These are phyloP conservation scores for Crocallis elinguaria DNA, from an alignment of 2,888 invertebrate genomes.

Conservation along the genomic window DNA sequence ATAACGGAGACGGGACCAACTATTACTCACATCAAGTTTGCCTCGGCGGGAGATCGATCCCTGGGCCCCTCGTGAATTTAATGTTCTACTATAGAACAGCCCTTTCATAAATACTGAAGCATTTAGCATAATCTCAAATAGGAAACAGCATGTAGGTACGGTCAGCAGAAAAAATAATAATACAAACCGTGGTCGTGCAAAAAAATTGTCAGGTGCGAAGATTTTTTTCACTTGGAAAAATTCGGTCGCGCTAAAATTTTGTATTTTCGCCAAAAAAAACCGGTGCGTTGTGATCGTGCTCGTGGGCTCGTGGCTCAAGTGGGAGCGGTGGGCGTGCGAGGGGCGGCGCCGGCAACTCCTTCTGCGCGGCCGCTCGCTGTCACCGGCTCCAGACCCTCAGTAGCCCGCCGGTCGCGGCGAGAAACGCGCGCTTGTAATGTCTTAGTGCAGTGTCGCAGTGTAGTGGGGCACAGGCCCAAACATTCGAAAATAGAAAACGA, in stretches of 20 bases:
- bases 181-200: slow-evolving; percentile 13
- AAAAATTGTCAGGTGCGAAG: slow-evolving; percentile 17
- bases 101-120: background rate
- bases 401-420: slow-evolving; percentile 69
- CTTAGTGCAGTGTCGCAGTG: slow-evolving; percentile 73
- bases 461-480: slow-evolving; percentile 80
- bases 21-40: too few relatives aligned
- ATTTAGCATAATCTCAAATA: background rate
- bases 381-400: slow-evolving; percentile 51
- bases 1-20: too few relatives aligned
- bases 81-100: too few relatives aligned
- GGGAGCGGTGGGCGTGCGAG: slow-evolving; percentile 53
- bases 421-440: slow-evolving; percentile 65
- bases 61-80: too few relatives aligned
- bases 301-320: slow-evolving; percentile 22
- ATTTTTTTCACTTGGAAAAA: slow-evolving; percentile 33
- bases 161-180: slow-evolving; percentile 7
- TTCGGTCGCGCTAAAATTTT: slow-evolving; percentile 46
- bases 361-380: slow-evolving; percentile 43
- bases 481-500: slow-evolving; percentile 81
- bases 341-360: slow-evolving; percentile 43
- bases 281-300: slow-evolving; percentile 46
- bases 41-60: too few relatives aligned
- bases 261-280: slow-evolving; percentile 44
- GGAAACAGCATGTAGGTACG: slow-evolving; percentile 2